Evolutionary conservation across 2,113 vertebrate species (phyloP).

Genomic region (Lethenteron camtschaticum): DNA sequence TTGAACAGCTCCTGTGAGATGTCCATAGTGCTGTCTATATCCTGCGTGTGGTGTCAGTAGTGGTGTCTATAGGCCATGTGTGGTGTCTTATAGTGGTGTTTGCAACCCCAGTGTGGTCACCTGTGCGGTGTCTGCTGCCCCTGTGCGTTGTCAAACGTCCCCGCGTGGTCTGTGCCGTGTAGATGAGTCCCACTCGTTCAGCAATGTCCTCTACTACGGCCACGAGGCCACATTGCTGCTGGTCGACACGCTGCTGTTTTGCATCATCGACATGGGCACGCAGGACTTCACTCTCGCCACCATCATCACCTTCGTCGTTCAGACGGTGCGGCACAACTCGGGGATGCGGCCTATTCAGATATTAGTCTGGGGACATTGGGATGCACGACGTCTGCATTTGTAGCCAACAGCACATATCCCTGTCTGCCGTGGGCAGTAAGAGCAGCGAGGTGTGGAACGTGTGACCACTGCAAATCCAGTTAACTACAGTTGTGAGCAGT

Average conservation of each 20-base stretch:
- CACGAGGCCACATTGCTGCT: constrained; percentile 8
- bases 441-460: background rate
- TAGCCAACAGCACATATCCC: background rate
- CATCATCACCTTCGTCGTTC: constrained; percentile 6
- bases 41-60: no score
- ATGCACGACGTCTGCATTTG: background rate
- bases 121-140: no score
- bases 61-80: no score
- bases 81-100: no score
- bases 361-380: background rate
- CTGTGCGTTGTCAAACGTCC: no score
- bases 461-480: no score
- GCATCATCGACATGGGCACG: constrained; percentile 8
- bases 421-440: background rate
- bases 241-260: constrained; percentile 10
- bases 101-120: no score
- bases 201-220: constrained; percentile 12
- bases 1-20: no score
- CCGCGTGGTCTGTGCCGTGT: constrained; percentile 3
- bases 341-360: background rate
- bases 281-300: constrained; percentile 8
- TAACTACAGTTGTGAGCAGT: no score
- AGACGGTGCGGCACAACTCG: constrained; percentile 9
- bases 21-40: no score
- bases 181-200: constrained; percentile 10